Evolutionary conservation across 2,888 invertebrate genomes (phyloP).

Genomic region (Augiades crinisus): DNA sequence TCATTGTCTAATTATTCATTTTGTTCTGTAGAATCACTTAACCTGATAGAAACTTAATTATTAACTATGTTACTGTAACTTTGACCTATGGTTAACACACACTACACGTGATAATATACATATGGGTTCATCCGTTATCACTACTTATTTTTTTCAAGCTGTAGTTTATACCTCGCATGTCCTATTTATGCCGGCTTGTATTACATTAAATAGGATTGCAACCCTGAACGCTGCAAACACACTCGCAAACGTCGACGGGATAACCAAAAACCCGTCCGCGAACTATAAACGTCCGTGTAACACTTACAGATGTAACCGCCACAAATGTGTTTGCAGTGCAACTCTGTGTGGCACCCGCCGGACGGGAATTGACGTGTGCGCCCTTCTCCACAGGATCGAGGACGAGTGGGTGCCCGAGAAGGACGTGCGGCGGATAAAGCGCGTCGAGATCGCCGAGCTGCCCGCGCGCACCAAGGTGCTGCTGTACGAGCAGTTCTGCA

Average conservation of each 20-base stretch:
- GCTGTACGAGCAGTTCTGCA: slow-evolving; percentile 76
- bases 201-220: slow-evolving; percentile 49
- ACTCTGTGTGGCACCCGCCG: slow-evolving; percentile 60
- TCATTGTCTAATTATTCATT: too few species aligned
- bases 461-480: slow-evolving; percentile 72
- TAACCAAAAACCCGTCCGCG: too few species aligned
- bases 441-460: slow-evolving; percentile 79
- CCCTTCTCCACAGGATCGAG: slow-evolving; percentile 84
- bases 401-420: slow-evolving; percentile 93
- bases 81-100: too few species aligned
- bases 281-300: background rate
- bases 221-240: slow-evolving; percentile 73
- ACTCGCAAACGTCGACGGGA: slow-evolving; percentile 27
- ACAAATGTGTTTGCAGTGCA: slow-evolving; percentile 66
- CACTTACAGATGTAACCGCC: slow-evolving; percentile 2
- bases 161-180: slow-evolving; percentile 4
- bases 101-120: too few species aligned
- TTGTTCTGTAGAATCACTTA: background rate
- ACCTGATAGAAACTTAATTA: too few species aligned
- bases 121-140: too few species aligned
- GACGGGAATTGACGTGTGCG: background rate
- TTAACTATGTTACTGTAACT: too few species aligned
- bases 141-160: too few species aligned
- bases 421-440: slow-evolving; percentile 83
- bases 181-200: too few species aligned